Evolutionary conservation across 2,113 vertebrate genomes (phyloP).

Genomic region (Microcebus jonahi): DNA sequence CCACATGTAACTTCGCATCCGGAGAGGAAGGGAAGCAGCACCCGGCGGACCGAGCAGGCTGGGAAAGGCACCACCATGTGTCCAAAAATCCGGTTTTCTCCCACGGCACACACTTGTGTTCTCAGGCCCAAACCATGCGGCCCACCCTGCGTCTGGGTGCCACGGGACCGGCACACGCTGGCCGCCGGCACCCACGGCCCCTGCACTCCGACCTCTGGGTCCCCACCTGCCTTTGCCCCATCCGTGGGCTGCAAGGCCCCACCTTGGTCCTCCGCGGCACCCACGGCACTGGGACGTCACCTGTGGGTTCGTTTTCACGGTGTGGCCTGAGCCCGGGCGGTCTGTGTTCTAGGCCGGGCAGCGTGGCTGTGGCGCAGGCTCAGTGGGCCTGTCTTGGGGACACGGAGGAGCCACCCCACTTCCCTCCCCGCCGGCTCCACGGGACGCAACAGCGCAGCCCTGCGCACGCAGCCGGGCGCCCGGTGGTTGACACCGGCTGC

Average conservation of each 20-base stretch:
- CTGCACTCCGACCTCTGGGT: neutral
- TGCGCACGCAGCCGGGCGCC: too few relatives aligned
- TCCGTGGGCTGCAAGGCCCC: too few relatives aligned
- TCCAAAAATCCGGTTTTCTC: too few relatives aligned
- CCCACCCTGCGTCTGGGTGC: neutral
- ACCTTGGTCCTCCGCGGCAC: accelerated
- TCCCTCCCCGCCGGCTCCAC: neutral
- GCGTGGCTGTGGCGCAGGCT: neutral
- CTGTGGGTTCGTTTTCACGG: neutral
- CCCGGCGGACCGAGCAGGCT: too few relatives aligned
- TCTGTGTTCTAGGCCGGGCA: too few relatives aligned
- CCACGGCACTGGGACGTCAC: too few relatives aligned
- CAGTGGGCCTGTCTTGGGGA: neutral
- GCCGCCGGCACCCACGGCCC: neutral
- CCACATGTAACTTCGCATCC: neutral
- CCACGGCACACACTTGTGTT: accelerated
- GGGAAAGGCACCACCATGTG: too few relatives aligned
- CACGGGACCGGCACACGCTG: too few relatives aligned
- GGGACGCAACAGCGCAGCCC: too few relatives aligned
- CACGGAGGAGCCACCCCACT: accelerated
- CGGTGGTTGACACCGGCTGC: accelerated
- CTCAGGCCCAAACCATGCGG: neutral
- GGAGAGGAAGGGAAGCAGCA: neutral
- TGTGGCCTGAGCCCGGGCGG: too few relatives aligned
- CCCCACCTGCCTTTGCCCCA: accelerated